Conservation (phyloP, 2,113 vertebrate species). For the Thomomys bottae region DNA sequence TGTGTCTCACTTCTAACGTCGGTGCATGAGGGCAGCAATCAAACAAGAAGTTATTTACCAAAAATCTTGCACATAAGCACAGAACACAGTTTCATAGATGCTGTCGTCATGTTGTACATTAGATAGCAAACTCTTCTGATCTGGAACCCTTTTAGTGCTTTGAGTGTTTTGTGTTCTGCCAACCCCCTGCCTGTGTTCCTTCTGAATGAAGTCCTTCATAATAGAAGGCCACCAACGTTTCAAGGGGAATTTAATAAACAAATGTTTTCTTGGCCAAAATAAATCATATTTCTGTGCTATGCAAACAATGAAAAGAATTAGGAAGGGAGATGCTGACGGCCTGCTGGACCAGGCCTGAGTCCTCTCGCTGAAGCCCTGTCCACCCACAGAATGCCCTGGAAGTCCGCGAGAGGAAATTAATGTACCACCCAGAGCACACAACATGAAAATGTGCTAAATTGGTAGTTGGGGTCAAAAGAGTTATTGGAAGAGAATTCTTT, state of each 20-base stretch:
- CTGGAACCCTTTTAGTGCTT: background rate
- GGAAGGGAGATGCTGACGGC: background rate
- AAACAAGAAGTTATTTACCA: too few relatives aligned
- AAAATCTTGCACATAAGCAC: too few relatives aligned
- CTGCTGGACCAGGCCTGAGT: background rate
- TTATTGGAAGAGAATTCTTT: conserved; percentile 58
- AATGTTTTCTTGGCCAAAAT: conserved; percentile 55
- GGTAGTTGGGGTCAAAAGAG: conserved; percentile 60
- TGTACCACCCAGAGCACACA: conserved; percentile 50
- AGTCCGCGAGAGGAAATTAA: conserved; percentile 33
- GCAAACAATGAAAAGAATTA: conserved; percentile 10
- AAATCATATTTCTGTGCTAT: conserved; percentile 1
- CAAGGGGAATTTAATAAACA: conserved; percentile 59
- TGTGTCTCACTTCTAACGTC: background rate
- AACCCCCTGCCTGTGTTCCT: conserved; percentile 3
- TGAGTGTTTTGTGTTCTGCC: conserved; percentile 47
- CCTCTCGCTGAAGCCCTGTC: background rate
- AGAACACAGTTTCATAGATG: background rate
- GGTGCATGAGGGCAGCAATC: background rate
- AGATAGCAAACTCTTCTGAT: background rate
- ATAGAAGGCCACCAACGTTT: conserved; percentile 51
- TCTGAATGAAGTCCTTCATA: conserved; percentile 47
- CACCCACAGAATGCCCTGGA: background rate
- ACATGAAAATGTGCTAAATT: conserved; percentile 56
- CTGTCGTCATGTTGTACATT: background rate